Base-by-base conservation (phyloP, 2,113 vertebrate genomes). In the Pelobates fuscus region DNA sequence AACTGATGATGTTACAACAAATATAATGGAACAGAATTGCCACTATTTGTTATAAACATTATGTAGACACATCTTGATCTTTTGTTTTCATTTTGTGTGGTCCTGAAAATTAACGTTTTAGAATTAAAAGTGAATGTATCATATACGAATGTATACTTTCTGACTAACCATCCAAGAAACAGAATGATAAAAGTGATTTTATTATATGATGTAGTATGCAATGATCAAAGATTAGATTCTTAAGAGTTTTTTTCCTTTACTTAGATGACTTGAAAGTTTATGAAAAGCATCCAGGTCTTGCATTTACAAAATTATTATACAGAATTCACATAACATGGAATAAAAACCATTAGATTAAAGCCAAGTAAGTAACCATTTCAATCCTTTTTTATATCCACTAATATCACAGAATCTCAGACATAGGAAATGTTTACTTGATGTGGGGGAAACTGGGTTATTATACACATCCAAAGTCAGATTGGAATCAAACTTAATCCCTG, bases 401-500 rank as follows among this genome's bases (percentile, higher is more conserved):
- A 70, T 68, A 67, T 79, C 59, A 10, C 64, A 78, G 80, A 65
- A 54, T 77, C 74, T 41, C 66, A 83, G 65, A 77, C 70, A 67
- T 63, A 78, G 14, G 66, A 2, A 1, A 27, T 4, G 0, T 18
- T 77, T 2, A 57, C 81, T 69, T 75, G 70, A 80, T 75, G 70
- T 24, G 61, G 65, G 8, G 55, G 21, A 24, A 44, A 21, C 79
- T 71, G 63, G 68, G 82, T 80, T 69, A 44, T 58, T 82, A 80
- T 75, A 71, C 80, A 80, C 70, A 79, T 72, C 80, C 83, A 80
- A 71, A 84, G 70, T 84, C 79, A 81, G 79, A 84, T 26, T 80
- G 81, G 81, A 83, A 82, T 82, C 76, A 84, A 80, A 81, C 66
- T 54, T 86, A 88, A 88, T 85, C 84, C 86, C 78, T 79, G 81